Base-by-base conservation (phyloP, 2,888 invertebrate genomes). In the Litoditis marina region DNA sequence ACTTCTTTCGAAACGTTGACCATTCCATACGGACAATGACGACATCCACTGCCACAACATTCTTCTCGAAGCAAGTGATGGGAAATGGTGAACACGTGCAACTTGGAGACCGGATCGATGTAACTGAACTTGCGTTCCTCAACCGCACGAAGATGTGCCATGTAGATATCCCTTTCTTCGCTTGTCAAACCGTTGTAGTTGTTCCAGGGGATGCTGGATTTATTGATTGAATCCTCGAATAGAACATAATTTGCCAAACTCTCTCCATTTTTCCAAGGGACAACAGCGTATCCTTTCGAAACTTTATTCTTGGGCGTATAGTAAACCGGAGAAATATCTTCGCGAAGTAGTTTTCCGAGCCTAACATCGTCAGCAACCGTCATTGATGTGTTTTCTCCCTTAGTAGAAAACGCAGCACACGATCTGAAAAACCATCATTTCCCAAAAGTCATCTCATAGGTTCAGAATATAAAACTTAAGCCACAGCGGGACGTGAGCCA, bases 31-130 rank as follows among this genome's bases (percentile, higher is more conserved):
- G 82, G 77, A 65, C 82, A 82, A 66, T 82, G 82, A 44, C 82
- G 66, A 57, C 82, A 82, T 7, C 78, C 82, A 54, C 69, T 78
- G 16, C 82, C 82, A 60, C 82, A 82, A 52, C 82, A 82, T 60
- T 79, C 72, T 2, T 72, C 80, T 36, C 71, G 70, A 42, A 71
- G 46, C 47, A 82, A 57, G 54, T 79, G 67, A 60, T 78, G 74
- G 5, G 72, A 68, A 46, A 77, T 75, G 19, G 76, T 77, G 58
- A 78, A 71, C 6, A 79, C 78, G 2, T 58, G 39, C 47, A 69
- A 68, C 16, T 66, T 64, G 1, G 74, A 76, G n/a, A 57, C 42
- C 11, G 80, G 80, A 57, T 78, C 78, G n/a, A 61, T 36, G 55
- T 81, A 78, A 1, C 60, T 69, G 44, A 82, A 53, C 54, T 78